Evolutionary conservation across 2,888 invertebrate species (phyloP), one percentile per base, ranked within the genome.

Genomic region (Epiblema foenella): DNA sequence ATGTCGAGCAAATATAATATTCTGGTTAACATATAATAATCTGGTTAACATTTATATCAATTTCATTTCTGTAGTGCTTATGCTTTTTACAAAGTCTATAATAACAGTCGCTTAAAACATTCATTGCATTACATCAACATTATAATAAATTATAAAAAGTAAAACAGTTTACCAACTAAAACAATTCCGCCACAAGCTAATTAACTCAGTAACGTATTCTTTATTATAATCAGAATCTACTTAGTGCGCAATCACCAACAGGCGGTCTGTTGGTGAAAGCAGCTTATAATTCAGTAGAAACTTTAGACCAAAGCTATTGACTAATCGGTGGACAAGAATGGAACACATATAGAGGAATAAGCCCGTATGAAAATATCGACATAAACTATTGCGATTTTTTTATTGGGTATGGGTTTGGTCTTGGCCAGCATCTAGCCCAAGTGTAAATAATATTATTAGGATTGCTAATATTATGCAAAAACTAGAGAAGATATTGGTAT

Each of bases 231-330:
- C 15, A 37, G 18, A 49, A 15, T n/a, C 68, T 68, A 17, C 29
- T 68, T 54, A 62, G 24, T 17, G 46, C 11, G 29, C 42, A 62
- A 20, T 68, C 62, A 56, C 29, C 33, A n/a, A 56, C 68, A 68
- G 68, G 33, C 18, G 20, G 24, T 2, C 29, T 62, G 49, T 51
- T 59, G 8, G n/a, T 42, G 59, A 42, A 8, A 59, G 20, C 58
- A 39, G 37, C 15, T 20, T 15, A 20, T 33, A 33, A 33, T 59
- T 15, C 46, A 59, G 24, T 3, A 15, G 20, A 59, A 59, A 2
- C 46, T 17, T 42, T 9, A 37, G 33, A 57, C 9, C 15, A 37
- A 18, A 17, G 18, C 17, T 17, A 24, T 12, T 56, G 20, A 56
- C 24, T 56, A 17, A 51, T 51, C 51, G 51, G 18, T 18, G 17